Percentiles rank a stretch among this genome's conserved stretches.
These are phyloP conservation scores for Anableps anableps DNA, from an alignment of 2,797 vertebrate species.

Conservation along the genomic window DNA sequence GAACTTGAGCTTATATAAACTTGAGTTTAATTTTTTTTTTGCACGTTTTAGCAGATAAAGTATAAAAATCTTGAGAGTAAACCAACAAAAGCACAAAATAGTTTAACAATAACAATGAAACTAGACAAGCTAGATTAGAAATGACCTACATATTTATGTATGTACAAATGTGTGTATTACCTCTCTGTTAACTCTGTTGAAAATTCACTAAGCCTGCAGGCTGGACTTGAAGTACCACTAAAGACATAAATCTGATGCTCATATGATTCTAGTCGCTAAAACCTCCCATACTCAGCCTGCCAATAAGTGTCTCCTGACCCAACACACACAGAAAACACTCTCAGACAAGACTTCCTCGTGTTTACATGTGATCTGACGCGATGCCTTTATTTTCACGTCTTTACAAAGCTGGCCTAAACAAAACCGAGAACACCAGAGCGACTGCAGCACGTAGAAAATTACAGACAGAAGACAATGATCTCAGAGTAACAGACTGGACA, in stretches of 20 bases:
- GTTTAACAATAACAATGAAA: neutral
- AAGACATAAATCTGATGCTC: constrained; percentile 22
- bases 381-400: constrained; percentile 42
- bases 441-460: constrained; percentile 12
- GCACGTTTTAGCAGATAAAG: neutral
- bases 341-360: constrained; percentile 11
- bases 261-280: constrained; percentile 22
- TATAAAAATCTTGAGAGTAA: neutral
- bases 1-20: neutral
- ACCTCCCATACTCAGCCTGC: constrained; percentile 22
- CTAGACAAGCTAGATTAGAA: neutral
- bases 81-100: neutral
- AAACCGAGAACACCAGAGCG: constrained; percentile 32
- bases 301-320: constrained; percentile 14
- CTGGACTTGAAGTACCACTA: neutral
- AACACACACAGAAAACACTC: constrained; percentile 4
- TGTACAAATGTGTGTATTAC: neutral
- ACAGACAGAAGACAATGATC: neutral
- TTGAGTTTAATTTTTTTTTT: neutral
- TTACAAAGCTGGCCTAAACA: constrained; percentile 46
- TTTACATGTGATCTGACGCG: constrained; percentile 22
- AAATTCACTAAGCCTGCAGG: neutral
- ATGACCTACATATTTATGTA: neutral
- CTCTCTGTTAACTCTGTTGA: neutral
- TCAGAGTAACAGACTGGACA: constrained; percentile 10